Percentiles rank a stretch among this genome's conserved stretches.
Conservation (phyloP, 2,888 invertebrate species). For the Nomada ferruginata region DNA sequence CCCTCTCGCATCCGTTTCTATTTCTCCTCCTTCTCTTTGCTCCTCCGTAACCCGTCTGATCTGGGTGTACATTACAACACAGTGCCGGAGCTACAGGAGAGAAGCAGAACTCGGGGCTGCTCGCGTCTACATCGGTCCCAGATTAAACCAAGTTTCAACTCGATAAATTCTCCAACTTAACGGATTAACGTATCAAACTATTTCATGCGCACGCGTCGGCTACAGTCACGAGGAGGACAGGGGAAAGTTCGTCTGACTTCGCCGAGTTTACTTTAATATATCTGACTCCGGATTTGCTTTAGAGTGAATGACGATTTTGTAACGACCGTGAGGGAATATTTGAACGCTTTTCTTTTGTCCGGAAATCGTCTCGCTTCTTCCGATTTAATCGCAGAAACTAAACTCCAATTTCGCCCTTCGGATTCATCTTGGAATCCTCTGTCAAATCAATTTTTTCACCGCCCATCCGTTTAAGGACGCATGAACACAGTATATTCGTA, state of each 20-base stretch:
- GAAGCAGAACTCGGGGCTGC: constrained; percentile 44
- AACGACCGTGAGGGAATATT: too few relatives aligned
- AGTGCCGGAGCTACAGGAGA: constrained; percentile 17
- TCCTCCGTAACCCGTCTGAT: not conserved
- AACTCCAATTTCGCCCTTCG: too few relatives aligned
- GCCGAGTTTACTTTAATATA: constrained; percentile 51
- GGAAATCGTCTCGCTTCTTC: too few relatives aligned
- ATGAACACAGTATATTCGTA: too few relatives aligned
- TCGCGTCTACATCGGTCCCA: constrained; percentile 66
- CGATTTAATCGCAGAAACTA: too few relatives aligned
- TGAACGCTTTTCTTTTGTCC: too few relatives aligned
- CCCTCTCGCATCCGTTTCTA: constrained; percentile 31
- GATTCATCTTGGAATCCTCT: too few relatives aligned
- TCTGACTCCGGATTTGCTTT: not conserved
- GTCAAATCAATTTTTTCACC: too few relatives aligned
- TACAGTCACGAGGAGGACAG: constrained; percentile 47
- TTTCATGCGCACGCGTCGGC: constrained; percentile 48
- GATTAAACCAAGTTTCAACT: constrained; percentile 73
- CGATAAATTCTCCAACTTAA: constrained; percentile 74
- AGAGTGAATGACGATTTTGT: too few relatives aligned
- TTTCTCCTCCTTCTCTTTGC: constrained; percentile 11
- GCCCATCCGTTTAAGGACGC: too few relatives aligned
- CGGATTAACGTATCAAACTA: constrained; percentile 74
- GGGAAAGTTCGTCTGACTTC: constrained; percentile 44
- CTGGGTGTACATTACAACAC: constrained; percentile 63